Base-by-base conservation (phyloP, 2,888 invertebrate species). In the Panzeria rudis region DNA sequence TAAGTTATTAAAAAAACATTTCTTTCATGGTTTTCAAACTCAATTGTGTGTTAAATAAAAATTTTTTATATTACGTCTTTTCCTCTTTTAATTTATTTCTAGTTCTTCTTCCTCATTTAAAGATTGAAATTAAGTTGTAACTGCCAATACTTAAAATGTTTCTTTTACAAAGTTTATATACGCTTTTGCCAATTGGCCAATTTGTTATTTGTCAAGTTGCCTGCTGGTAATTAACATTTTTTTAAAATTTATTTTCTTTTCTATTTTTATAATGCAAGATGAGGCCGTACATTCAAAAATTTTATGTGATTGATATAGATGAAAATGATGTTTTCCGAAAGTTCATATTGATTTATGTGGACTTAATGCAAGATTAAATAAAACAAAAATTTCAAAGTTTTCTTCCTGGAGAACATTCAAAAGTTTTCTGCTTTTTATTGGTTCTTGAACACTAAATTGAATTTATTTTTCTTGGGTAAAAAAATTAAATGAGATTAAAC, bases 111-210 rank as follows among this genome's bases (percentile, higher is more conserved):
- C 13, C 11, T 23, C 17, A 23, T 23, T 52, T 64, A 54, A 29
- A 29, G 62, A 29, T 56, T 52, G 20, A 25, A 50, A 77, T 59
- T 23, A 23, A 56, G 62, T 38, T 71, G 13, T 15, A 13, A 25
- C 6, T 72, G 72, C 72, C 38, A 62, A 61, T 38, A 7, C 5
- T 38, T 23, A 3, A 2, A 17, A 41, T 13, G 25, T 35, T 41
- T 41, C 0, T 47, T 47, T 5, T 7, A 4, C 1, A 6, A 9
- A n/a, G 9, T 47, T 23, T 61, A n/a, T 44, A 15, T 13, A 50
- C 35, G n/a, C 9, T 20, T 25, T 68, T 81, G 47, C 50, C 50
- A 52, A 76, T 76, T 82, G 69, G 38, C 38, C 47, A 76, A 56
- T 59, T 50, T 47, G 41, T 17, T n/a, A 44, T 44, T 44, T 44